Conservation (phyloP, 2,888 invertebrate genomes). For the Erebia palarica region DNA sequence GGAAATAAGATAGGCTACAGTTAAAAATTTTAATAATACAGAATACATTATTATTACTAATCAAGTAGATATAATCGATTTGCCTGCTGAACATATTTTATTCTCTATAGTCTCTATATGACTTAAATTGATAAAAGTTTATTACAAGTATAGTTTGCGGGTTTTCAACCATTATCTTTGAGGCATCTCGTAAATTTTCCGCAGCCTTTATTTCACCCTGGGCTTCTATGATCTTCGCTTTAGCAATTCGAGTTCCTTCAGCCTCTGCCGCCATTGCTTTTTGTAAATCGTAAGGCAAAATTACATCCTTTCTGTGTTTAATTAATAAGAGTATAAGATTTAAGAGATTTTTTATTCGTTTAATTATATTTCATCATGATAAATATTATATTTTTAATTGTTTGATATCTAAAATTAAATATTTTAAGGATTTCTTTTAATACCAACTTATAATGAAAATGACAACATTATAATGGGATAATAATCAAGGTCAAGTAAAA, state of each 20-base stretch:
- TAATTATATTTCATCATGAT: too few species aligned
- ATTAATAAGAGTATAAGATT: background rate
- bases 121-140: background rate
- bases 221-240: constrained; percentile 63
- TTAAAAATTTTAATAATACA: too few species aligned
- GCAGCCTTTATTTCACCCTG: constrained; percentile 65
- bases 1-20: background rate
- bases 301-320: constrained; percentile 54
- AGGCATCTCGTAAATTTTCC: constrained; percentile 57
- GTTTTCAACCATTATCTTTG: constrained; percentile 54
- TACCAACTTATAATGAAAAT: background rate
- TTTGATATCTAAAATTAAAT: too few species aligned
- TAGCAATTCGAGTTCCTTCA: constrained; percentile 60
- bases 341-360: background rate
- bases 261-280: constrained; percentile 67
- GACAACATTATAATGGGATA: background rate
- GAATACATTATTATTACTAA: too few species aligned
- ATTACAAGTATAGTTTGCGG: constrained; percentile 60
- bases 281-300: constrained; percentile 59
- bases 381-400: too few species aligned
- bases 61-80: too few species aligned
- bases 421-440: background rate
- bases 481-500: constrained; percentile 31
- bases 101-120: too few species aligned
- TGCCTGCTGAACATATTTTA: background rate